phyloP scores from a whole-genome alignment of 2,888 invertebrate genomes.

The Adela reaumurella region DNA sequence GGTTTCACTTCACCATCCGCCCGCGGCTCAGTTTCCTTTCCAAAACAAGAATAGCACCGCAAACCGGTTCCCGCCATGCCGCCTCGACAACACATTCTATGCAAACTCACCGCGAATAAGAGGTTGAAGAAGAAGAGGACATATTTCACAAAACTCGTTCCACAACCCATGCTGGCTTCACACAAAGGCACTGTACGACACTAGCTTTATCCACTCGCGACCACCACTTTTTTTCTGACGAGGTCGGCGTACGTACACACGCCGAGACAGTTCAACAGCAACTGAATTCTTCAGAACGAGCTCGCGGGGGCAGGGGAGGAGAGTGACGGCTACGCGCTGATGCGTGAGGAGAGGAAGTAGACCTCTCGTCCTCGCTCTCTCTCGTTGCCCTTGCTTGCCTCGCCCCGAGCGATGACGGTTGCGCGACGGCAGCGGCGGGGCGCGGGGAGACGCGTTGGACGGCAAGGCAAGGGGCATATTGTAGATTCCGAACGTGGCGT shows the following conservation, averaged over 20 bases:
- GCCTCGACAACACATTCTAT: constrained; percentile 13
- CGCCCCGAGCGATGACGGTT: no score
- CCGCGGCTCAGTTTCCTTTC: constrained; percentile 16
- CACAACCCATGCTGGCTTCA: constrained; percentile 60
- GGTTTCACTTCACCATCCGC: constrained; percentile 26
- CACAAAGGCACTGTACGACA: not conserved
- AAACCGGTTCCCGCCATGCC: constrained; percentile 33
- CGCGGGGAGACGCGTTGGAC: no score
- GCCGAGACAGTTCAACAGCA: no score
- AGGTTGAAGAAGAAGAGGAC: constrained; percentile 78
- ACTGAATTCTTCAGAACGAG: constrained; percentile 23
- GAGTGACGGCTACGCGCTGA: no score
- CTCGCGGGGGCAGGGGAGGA: not conserved
- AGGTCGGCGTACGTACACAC: constrained; percentile 15
- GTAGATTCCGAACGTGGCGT: no score
- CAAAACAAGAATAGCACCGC: constrained; percentile 3
- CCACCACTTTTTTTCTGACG: not conserved
- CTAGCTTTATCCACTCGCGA: not conserved
- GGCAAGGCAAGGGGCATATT: no score
- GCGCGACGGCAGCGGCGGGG: no score
- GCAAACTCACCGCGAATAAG: constrained; percentile 70
- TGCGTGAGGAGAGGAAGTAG: no score
- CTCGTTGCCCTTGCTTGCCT: no score
- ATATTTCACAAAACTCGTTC: constrained; percentile 76
- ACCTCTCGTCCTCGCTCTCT: no score